A percentile compares a stretch with the other conserved stretches of the same genome.
phyloP scores from a whole-genome alignment of 2,797 vertebrate species.

The Sebastes cheni region DNA sequence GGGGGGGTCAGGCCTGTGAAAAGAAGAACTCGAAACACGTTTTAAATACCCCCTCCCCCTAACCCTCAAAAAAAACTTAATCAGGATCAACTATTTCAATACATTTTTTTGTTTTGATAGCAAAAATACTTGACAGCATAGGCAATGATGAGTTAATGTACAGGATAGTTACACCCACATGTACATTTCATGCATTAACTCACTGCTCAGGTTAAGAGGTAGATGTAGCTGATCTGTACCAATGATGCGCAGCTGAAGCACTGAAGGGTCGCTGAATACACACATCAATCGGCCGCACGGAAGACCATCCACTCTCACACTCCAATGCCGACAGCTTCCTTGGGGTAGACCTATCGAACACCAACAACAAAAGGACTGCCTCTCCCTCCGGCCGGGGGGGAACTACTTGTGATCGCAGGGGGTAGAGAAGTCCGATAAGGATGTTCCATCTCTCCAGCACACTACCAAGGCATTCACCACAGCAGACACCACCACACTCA shows the following conservation, averaged over 20 bases:
- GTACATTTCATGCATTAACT: slow-evolving; percentile 81
- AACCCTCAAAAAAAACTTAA: not conserved
- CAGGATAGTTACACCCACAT: slow-evolving; percentile 79
- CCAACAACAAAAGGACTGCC: slow-evolving; percentile 57
- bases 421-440: slow-evolving; percentile 68
- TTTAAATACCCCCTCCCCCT: slow-evolving; percentile 68
- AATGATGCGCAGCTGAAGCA: slow-evolving; percentile 53
- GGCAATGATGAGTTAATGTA: slow-evolving; percentile 45
- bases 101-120: not conserved
- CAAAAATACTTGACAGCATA: slow-evolving; percentile 13
- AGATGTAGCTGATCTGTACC: slow-evolving; percentile 71
- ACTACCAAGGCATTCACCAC: slow-evolving; percentile 81
- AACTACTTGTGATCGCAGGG: slow-evolving; percentile 77
- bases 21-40: slow-evolving; percentile 80
- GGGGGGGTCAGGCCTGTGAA: slow-evolving; percentile 78
- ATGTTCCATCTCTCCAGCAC: slow-evolving; percentile 72
- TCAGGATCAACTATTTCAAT: not conserved
- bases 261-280: slow-evolving; percentile 56
- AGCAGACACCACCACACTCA: slow-evolving; percentile 81
- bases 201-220: slow-evolving; percentile 75
- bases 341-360: slow-evolving; percentile 77
- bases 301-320: slow-evolving; percentile 75
- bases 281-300: slow-evolving; percentile 54
- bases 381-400: slow-evolving; percentile 60
- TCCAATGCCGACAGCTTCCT: slow-evolving; percentile 67